These are phyloP conservation scores for Leuciscus idus DNA, from an alignment of 2,113 vertebrate species.

Conservation along the genomic window DNA sequence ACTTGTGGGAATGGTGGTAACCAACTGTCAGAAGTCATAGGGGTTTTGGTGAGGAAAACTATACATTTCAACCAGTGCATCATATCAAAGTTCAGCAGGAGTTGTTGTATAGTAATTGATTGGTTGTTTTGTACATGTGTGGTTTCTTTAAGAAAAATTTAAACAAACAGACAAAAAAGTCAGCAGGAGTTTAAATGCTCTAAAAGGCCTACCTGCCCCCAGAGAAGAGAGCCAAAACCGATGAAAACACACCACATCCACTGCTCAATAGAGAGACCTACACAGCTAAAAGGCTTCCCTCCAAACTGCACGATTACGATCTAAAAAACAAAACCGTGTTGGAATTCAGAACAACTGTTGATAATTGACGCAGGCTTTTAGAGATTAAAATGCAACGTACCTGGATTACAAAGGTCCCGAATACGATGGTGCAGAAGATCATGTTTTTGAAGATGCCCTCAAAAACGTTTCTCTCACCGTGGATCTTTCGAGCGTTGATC, in stretches of 20 bases:
- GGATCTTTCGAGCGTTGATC: constrained; percentile 97
- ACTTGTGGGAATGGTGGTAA: constrained; percentile 92
- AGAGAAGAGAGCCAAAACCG: constrained; percentile 92
- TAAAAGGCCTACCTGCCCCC: constrained; percentile 89
- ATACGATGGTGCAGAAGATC: constrained; percentile 94
- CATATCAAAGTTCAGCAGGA: not conserved
- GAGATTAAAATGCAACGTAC: constrained; percentile 70
- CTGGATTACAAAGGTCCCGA: constrained; percentile 92
- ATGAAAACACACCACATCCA: constrained; percentile 98
- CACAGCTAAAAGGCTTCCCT: constrained; percentile 97
- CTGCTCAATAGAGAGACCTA: constrained; percentile 85
- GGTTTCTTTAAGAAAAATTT: no score
- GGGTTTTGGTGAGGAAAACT: not conserved
- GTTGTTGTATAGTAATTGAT: not conserved
- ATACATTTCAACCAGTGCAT: not conserved
- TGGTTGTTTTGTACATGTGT: no score
- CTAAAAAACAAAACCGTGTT: constrained; percentile 66
- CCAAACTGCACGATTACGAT: constrained; percentile 95
- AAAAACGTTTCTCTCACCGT: constrained; percentile 97
- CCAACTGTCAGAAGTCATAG: constrained; percentile 75
- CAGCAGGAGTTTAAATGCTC: not conserved
- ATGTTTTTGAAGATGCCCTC: constrained; percentile 93
- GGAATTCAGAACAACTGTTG: not conserved
- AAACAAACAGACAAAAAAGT: not conserved
- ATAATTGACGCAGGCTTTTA: not conserved